phyloP scores from a whole-genome alignment of 2,797 vertebrate genomes.

The Fistularia tabacaria region DNA sequence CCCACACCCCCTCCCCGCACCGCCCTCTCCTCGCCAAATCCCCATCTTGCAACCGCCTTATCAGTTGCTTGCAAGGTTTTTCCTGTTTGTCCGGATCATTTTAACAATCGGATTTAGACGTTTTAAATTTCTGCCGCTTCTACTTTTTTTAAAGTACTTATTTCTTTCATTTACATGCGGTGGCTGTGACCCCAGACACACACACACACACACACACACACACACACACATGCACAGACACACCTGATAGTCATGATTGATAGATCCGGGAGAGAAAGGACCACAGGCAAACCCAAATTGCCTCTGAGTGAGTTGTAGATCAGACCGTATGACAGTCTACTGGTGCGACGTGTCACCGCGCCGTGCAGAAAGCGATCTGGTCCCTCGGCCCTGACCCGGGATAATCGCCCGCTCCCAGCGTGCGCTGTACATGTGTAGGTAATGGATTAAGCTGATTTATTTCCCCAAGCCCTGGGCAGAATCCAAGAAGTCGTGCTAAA shows the following conservation, averaged over 20 bases:
- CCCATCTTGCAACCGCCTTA: conserved; percentile 36
- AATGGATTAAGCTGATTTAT: conserved; percentile 63
- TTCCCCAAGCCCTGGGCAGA: conserved; percentile 35
- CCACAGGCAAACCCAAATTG: conserved; percentile 19
- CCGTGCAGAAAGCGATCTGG: conserved; percentile 26
- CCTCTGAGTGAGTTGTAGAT: conserved; percentile 22
- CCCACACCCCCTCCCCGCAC: conserved; percentile 39
- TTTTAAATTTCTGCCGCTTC: conserved; percentile 8
- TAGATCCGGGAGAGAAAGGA: conserved; percentile 9
- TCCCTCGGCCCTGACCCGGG: conserved; percentile 44
- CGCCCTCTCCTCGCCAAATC: conserved; percentile 39
- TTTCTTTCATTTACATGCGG: conserved; percentile 6
- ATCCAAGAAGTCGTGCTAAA: conserved; percentile 61
- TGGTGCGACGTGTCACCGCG: conserved; percentile 23
- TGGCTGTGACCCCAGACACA: conserved; percentile 1
- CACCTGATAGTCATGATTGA: conserved; percentile 25
- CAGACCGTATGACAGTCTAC: conserved; percentile 23
- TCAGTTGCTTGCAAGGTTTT: conserved; percentile 27
- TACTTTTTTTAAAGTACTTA: not conserved
- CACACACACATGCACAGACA: too few species aligned
- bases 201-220: too few species aligned
- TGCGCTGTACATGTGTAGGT: conserved; percentile 25
- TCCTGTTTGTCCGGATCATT: conserved; percentile 15
- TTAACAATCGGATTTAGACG: conserved; percentile 2
- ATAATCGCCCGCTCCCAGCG: conserved; percentile 27